These are phyloP conservation scores for Carpatolechia fugitivella DNA, from an alignment of 2,888 invertebrate species.

Conservation along the genomic window DNA sequence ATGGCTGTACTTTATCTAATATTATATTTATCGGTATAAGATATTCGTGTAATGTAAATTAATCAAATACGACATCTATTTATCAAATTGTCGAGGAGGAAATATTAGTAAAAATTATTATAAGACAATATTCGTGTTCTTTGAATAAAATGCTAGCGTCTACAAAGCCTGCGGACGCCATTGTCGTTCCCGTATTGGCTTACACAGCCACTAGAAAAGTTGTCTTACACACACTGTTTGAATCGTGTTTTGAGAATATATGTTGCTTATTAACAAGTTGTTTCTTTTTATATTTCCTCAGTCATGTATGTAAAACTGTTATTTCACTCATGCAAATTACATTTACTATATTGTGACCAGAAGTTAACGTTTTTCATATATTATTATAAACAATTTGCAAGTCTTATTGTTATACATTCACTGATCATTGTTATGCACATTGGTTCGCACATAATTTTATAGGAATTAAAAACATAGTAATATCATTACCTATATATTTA, in stretches of 20 bases:
- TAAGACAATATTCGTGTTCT: slow-evolving; percentile 1
- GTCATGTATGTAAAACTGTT: too few species aligned
- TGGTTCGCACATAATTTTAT: slow-evolving; percentile 46
- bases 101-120: neutral
- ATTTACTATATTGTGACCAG: neutral
- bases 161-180: too few species aligned
- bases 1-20: slow-evolving; percentile 5
- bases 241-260: neutral
- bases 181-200: too few species aligned
- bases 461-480: slow-evolving; percentile 25
- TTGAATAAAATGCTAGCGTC: neutral
- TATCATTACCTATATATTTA: slow-evolving; percentile 44
- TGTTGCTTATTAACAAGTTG: neutral
- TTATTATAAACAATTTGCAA: neutral
- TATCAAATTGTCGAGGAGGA: neutral
- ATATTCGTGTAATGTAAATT: neutral
- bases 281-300: too few species aligned
- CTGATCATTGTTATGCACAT: slow-evolving; percentile 42
- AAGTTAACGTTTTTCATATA: neutral
- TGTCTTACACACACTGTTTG: too few species aligned
- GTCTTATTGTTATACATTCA: neutral
- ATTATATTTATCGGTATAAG: neutral
- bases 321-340: too few species aligned
- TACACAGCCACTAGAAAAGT: too few species aligned
- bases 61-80: neutral